Conservation (phyloP, 2,888 invertebrate species). For the Zhuqinia jingwanae region DNA sequence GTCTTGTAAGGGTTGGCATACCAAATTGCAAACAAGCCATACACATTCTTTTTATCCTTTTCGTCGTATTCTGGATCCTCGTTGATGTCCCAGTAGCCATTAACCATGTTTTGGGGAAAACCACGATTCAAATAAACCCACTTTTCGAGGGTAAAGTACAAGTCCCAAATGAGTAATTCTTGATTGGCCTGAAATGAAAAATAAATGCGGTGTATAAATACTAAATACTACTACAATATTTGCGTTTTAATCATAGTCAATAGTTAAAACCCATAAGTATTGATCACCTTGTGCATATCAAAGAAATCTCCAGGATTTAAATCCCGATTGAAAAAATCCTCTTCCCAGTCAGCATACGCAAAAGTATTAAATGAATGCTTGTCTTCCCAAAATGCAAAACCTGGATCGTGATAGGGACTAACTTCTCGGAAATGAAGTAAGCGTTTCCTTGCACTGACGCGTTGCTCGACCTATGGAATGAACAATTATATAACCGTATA, state of each 20-base stretch:
- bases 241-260: neutral
- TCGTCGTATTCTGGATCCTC: slow-evolving; percentile 44
- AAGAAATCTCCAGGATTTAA: slow-evolving; percentile 14
- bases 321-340: slow-evolving; percentile 57
- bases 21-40: neutral
- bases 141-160: slow-evolving; percentile 56
- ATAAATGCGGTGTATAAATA: neutral
- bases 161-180: slow-evolving; percentile 62
- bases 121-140: slow-evolving; percentile 59
- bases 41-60: slow-evolving; percentile 12
- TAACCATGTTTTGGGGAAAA: slow-evolving; percentile 45
- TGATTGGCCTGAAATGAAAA: slow-evolving; percentile 58
- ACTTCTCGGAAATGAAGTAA: no score
- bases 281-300: slow-evolving; percentile 46
- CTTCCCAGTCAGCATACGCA: slow-evolving; percentile 69
- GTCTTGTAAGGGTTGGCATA: slow-evolving; percentile 20
- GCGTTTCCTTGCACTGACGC: no score
- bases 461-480: no score
- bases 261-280: neutral
- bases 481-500: no score
- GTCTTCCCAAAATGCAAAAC: no score
- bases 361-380: slow-evolving; percentile 47
- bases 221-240: no score
- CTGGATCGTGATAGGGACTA: no score
- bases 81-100: slow-evolving; percentile 37